Percentiles rank a stretch among this genome's conserved stretches.
phyloP scores from a whole-genome alignment of 53 echinoderm and acorn worm genomes.

The Mesocentrotus franciscanus region DNA sequence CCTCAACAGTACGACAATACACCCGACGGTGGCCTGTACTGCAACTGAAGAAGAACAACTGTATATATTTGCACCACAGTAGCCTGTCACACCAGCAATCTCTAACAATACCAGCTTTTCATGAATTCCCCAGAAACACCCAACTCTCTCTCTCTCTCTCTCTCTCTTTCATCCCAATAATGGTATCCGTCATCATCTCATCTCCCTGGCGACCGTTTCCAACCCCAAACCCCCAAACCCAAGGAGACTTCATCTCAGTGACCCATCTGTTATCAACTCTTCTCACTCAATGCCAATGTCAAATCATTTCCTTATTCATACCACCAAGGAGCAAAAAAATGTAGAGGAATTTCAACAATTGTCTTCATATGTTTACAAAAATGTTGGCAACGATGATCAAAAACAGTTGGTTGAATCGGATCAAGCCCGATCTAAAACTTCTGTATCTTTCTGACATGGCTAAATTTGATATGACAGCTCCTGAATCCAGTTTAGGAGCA shows the following conservation, averaged over 20 bases:
- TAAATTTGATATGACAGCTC: neutral
- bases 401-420: neutral
- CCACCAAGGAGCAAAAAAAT: neutral
- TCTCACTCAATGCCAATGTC: constrained; percentile 24
- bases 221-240: neutral
- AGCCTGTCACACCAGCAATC: neutral
- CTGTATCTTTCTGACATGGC: neutral
- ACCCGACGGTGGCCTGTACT: too few species aligned
- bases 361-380: neutral
- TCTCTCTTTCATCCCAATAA: neutral
- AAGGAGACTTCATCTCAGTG: constrained; percentile 3
- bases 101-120: neutral
- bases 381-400: neutral
- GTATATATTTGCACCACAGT: too few species aligned
- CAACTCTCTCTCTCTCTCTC: neutral
- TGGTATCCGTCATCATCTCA: constrained; percentile 28
- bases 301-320: neutral
- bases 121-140: neutral
- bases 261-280: constrained; percentile 30
- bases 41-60: too few species aligned
- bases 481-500: too few species aligned
- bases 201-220: constrained; percentile 28
- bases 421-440: neutral
- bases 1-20: too few species aligned
- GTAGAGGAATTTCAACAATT: neutral